Conservation (phyloP, 2,888 invertebrate species). For the Agriopis aurantiaria region DNA sequence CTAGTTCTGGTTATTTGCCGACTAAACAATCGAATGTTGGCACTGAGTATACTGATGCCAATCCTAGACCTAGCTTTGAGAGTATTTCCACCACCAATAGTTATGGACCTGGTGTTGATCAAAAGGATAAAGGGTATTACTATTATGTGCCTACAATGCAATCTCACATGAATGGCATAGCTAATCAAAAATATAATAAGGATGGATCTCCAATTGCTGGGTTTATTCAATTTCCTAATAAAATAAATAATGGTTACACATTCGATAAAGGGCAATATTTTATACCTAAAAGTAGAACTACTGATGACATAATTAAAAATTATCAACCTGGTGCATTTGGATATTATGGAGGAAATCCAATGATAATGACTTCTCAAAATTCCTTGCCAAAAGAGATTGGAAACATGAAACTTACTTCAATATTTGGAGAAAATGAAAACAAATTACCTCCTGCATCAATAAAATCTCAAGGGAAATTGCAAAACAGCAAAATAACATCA, state of each 20-base stretch:
- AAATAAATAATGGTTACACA: slow-evolving; percentile 6
- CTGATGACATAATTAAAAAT: slow-evolving; percentile 8
- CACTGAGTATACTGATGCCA: background rate
- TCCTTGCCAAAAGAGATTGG: background rate
- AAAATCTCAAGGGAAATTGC: slow-evolving; percentile 4
- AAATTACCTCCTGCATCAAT: background rate
- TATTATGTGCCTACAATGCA: slow-evolving; percentile 9
- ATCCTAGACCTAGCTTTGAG: background rate
- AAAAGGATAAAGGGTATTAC: background rate
- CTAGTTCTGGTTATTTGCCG: slow-evolving; percentile 6
- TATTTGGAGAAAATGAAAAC: slow-evolving; percentile 6
- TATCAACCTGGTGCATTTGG: slow-evolving; percentile 35
- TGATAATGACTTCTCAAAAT: slow-evolving; percentile 27
- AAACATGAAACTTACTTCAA: background rate
- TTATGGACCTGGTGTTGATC: background rate
- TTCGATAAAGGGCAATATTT: background rate
- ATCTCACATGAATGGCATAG: background rate
- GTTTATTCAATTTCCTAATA: background rate
- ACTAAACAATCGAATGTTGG: background rate
- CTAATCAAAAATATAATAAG: background rate
- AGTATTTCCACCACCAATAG: background rate
- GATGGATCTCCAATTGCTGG: background rate
- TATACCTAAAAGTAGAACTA: background rate
- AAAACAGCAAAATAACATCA: background rate
- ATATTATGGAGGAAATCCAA: slow-evolving; percentile 36